These are phyloP conservation scores for Silurus aristotelis DNA, from an alignment of 2,797 vertebrate species.

Conservation along the genomic window DNA sequence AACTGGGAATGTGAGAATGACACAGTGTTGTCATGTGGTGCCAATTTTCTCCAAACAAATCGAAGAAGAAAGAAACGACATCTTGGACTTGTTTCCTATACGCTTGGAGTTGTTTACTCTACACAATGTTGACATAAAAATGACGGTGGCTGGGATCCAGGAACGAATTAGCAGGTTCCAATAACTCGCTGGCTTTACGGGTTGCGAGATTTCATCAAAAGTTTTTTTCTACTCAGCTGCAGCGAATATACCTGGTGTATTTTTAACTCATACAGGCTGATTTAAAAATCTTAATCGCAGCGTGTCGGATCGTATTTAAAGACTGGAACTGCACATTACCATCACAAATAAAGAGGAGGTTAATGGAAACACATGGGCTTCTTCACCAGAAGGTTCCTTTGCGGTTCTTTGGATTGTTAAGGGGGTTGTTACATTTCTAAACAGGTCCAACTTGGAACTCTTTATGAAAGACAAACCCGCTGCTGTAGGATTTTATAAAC, in stretches of 20 bases:
- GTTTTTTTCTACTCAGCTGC: not conserved
- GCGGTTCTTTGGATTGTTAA: constrained; percentile 2
- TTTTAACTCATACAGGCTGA: not conserved
- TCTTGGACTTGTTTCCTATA: not conserved
- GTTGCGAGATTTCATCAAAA: not conserved
- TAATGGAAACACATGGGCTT: not conserved
- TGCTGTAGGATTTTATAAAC: not conserved
- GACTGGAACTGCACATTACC: not conserved
- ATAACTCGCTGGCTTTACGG: not conserved
- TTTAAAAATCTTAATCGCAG: no score
- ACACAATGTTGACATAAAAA: constrained; percentile 22
- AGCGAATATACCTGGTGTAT: not conserved
- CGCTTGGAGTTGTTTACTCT: constrained; percentile 6
- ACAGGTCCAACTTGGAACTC: not conserved
- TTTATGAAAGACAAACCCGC: not conserved
- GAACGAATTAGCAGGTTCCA: not conserved
- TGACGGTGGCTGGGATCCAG: not conserved
- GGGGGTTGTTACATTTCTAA: not conserved
- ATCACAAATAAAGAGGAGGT: not conserved
- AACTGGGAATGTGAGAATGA: constrained; percentile 19
- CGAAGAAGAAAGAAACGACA: not conserved
- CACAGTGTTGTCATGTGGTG: constrained; percentile 14
- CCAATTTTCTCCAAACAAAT: constrained; percentile 2
- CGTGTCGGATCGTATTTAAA: not conserved
- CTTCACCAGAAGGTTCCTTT: not conserved